Percentiles rank a stretch among this genome's conserved stretches.
phyloP scores from a whole-genome alignment of 2,113 vertebrate species.

The Mastomys natalensis region DNA sequence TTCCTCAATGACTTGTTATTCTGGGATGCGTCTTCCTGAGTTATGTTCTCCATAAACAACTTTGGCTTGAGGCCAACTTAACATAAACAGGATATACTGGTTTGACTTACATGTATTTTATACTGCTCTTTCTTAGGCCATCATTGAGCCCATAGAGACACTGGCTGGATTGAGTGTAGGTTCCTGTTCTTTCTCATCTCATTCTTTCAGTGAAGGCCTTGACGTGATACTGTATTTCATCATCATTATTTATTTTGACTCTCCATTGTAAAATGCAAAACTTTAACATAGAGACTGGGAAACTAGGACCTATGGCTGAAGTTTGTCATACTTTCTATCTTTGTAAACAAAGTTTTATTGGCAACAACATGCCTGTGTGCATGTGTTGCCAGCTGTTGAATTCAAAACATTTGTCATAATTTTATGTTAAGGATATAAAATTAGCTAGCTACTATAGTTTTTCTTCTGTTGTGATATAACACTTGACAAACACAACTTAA shows the following conservation, averaged over 20 bases:
- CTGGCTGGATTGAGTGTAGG: rapidly evolving
- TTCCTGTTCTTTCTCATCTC: background rate
- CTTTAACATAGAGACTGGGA: background rate
- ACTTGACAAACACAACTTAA: background rate
- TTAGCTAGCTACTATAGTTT: background rate
- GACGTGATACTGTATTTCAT: background rate
- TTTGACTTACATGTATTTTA: background rate
- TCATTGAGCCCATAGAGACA: rapidly evolving
- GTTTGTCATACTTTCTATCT: background rate
- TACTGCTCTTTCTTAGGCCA: background rate
- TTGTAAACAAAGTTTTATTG: background rate
- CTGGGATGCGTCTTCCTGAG: rapidly evolving
- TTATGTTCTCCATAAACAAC: background rate
- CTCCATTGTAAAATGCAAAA: background rate
- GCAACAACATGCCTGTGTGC: rapidly evolving
- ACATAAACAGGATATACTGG: background rate
- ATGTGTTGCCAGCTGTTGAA: rapidly evolving
- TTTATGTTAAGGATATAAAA: background rate
- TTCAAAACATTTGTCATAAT: too few species aligned
- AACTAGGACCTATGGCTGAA: background rate
- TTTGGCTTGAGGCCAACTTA: background rate
- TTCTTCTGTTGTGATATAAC: background rate
- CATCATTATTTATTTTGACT: background rate
- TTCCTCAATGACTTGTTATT: background rate
- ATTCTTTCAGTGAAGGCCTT: rapidly evolving